A percentile compares a stretch with the other conserved stretches of the same genome.
Evolutionary conservation across 2,113 vertebrate genomes (phyloP).

Genomic region (Tursiops truncatus): DNA sequence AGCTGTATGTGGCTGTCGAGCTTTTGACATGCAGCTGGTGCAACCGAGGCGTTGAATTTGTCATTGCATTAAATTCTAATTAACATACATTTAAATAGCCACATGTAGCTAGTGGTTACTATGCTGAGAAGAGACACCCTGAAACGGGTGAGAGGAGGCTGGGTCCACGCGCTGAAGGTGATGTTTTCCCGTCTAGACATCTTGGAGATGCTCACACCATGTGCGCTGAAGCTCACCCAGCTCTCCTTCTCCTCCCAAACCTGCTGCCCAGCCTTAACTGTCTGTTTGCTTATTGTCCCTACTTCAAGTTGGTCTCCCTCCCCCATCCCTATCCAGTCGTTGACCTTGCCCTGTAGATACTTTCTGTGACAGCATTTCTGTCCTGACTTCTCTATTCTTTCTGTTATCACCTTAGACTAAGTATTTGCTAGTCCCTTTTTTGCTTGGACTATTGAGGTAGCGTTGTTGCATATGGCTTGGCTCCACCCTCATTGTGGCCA

Average conservation of each 20-base stretch:
- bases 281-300: background rate
- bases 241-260: background rate
- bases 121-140: background rate
- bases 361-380: background rate
- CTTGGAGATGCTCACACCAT: fast-evolving
- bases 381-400: background rate
- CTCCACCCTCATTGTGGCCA: background rate
- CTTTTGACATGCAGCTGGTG: background rate
- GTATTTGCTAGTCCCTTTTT: background rate
- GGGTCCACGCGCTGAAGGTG: fast-evolving
- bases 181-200: background rate
- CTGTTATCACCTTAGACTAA: background rate
- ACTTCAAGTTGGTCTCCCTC: background rate
- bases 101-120: fast-evolving
- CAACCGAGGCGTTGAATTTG: background rate
- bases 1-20: fast-evolving
- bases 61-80: background rate
- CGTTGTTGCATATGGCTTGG: fast-evolving
- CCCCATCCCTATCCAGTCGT: fast-evolving
- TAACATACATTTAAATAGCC: background rate
- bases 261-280: too few species aligned
- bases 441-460: background rate
- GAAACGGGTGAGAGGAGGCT: background rate
- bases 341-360: too few species aligned
- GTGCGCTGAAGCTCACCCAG: fast-evolving